Conservation (phyloP, 2,797 vertebrate genomes). For the Phylloscopus collybita region DNA sequence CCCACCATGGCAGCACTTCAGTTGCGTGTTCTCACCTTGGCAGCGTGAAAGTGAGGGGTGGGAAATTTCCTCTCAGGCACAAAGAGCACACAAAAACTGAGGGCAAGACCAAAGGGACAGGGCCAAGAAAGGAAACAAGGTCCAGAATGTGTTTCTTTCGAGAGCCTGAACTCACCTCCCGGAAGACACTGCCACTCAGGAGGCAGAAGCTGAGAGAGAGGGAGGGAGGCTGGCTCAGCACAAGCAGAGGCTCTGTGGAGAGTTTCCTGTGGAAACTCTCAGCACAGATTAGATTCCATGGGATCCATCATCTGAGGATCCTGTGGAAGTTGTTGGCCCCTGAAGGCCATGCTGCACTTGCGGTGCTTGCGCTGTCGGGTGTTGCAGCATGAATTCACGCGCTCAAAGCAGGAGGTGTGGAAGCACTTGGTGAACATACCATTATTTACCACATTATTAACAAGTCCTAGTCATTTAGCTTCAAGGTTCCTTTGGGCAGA, state of each 20-base stretch:
- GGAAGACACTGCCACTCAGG: neutral
- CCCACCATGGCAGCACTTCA: neutral
- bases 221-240: neutral
- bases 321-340: slow-evolving; percentile 90
- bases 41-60: neutral
- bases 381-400: slow-evolving; percentile 95
- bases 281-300: too few species aligned
- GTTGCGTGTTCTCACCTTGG: neutral
- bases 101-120: neutral
- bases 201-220: neutral
- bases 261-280: too few species aligned
- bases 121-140: neutral
- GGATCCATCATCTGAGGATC: slow-evolving; percentile 81
- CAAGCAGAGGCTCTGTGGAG: neutral
- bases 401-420: slow-evolving; percentile 98
- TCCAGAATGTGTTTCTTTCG: neutral
- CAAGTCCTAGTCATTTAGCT: neutral
- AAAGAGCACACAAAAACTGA: neutral
- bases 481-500: neutral
- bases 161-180: neutral
- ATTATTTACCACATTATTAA: neutral
- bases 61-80: neutral
- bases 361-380: slow-evolving; percentile 76
- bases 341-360: slow-evolving; percentile 96
- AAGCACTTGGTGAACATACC: slow-evolving; percentile 95